Evolutionary conservation across 1,140 invertebrate genomes (phyloP).

Genomic region (Ladona fulva): DNA sequence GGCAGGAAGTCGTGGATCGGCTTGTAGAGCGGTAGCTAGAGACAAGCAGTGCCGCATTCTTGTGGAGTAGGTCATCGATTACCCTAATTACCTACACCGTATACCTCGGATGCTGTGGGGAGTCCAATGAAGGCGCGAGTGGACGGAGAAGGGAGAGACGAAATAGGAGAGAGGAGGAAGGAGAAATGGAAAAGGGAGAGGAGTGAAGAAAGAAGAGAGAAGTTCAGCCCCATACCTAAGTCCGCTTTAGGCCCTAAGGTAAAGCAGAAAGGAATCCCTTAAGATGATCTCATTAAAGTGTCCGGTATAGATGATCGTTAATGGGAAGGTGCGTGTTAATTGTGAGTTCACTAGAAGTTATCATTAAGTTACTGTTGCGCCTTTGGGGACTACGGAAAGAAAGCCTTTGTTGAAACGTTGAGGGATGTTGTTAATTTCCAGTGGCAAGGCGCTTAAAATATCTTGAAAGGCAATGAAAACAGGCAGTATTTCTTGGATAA

Average conservation of each 20-base stretch:
- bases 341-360: neutral
- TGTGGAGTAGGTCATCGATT: neutral
- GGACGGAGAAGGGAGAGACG: neutral
- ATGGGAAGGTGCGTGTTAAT: neutral
- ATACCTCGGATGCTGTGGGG: neutral
- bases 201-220: neutral
- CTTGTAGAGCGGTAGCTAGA: neutral
- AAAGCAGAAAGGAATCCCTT: neutral
- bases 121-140: neutral
- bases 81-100: neutral
- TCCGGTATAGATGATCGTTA: neutral
- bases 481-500: too few species aligned
- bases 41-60: neutral
- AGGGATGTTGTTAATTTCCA: too few species aligned
- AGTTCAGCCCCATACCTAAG: neutral
- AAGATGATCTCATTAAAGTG: neutral
- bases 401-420: neutral
- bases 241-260: neutral
- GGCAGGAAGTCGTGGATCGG: neutral
- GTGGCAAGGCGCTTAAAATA: too few species aligned
- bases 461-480: too few species aligned
- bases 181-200: neutral
- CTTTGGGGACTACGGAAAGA: neutral
- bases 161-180: neutral
- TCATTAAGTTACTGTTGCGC: neutral